Evolutionary conservation across 64 coral and sea anemone species (phyloP), one percentile per base, ranked within the genome.

Genomic region (Trachythela sp.): DNA sequence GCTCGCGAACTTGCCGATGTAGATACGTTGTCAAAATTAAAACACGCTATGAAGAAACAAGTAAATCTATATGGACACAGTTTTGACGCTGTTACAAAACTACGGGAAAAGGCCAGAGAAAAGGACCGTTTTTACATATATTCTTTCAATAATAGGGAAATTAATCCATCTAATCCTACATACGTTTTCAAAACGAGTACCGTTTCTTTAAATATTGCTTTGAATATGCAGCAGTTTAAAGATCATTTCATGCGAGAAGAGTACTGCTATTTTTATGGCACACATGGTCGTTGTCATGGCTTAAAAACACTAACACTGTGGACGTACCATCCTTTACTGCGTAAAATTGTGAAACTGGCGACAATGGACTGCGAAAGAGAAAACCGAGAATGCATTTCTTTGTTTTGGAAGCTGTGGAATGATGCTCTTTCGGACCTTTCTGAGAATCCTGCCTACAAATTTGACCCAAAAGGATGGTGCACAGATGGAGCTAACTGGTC

Each of bases 321-420:
- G 71, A 75, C 87, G 14, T 92, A 87, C 48, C 90, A 92, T 87
- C 85, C 71, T 9, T 38, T 92, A 51, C 70, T 92, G 56, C 45
- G 91, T 26, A 88, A 92, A 84, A 22, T 88, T 39, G 86, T 88
- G 48, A 88, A 88, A 40, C 86, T 92, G 8, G 91, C 86, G 17
- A 88, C 77, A 34, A 92, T 92, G 86, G 86, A 92, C 37, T 26
- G 45, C 83, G 37, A 27, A 43, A 87, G 72, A 56, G 90, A 87
- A 87, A 70, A 86, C 48, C 80, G 40, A 18, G 90, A 92, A 18
- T 48, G 60, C 40, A 36, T 87, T 40, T 56, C 80, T 32, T 50
- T 70, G 84, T 87, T 92, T 56, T 92, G 64, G 85, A 26, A 20
- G 1, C 14, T 76, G 8, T 92, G 60, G 58, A 92, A 92, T 92